These are phyloP conservation scores for Gadus chalcogrammus DNA, from an alignment of 2,113 vertebrate genomes.

Conservation along the genomic window DNA sequence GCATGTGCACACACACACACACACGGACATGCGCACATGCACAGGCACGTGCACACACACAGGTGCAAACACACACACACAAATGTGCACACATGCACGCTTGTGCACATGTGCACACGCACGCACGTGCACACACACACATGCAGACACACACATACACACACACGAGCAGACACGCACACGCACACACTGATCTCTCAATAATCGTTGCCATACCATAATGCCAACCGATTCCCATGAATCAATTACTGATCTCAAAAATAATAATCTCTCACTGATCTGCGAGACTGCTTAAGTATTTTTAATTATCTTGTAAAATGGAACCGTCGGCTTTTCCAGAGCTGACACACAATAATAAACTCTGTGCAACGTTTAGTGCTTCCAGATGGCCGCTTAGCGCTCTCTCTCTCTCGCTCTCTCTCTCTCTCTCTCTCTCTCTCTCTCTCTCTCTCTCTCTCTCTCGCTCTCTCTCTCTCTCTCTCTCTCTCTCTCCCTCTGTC, in stretches of 20 bases:
- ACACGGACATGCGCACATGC: background rate
- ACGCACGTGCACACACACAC: background rate
- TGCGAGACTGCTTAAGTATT: constrained; percentile 37
- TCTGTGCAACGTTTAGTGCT: constrained; percentile 27
- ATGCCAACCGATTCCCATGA: too few relatives aligned
- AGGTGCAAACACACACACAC: constrained; percentile 10
- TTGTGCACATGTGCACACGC: background rate
- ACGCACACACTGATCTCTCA: too few relatives aligned
- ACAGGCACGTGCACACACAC: background rate
- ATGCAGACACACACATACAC: constrained; percentile 7
- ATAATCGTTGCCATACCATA: too few relatives aligned
- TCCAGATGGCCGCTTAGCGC: constrained; percentile 26
- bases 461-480: too few relatives aligned
- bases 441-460: too few relatives aligned
- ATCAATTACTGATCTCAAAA: too few relatives aligned
- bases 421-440: background rate
- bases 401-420: background rate
- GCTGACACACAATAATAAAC: constrained; percentile 36
- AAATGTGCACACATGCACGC: constrained; percentile 24
- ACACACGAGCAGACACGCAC: background rate
- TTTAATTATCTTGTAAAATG: constrained; percentile 54
- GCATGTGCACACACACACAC: constrained; percentile 5
- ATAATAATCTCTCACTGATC: too few relatives aligned
- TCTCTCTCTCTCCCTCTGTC: background rate
- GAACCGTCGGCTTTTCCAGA: constrained; percentile 46